phyloP scores from a whole-genome alignment of 1,140 invertebrate species.

The Cryptotermes secundus region DNA sequence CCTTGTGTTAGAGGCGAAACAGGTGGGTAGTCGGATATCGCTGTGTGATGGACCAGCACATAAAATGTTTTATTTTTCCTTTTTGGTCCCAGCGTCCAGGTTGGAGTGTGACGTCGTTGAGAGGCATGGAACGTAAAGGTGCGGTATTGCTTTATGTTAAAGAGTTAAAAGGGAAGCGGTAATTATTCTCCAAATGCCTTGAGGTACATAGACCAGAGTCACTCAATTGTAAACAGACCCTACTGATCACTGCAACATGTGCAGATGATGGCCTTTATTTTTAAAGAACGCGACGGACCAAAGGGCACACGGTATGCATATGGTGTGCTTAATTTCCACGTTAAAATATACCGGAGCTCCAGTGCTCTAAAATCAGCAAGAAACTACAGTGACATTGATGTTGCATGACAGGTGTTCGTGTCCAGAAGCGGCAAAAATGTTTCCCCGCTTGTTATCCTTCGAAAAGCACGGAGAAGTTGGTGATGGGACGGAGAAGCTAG shows the following conservation, averaged over 20 bases:
- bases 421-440: no score
- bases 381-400: no score
- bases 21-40: not conserved
- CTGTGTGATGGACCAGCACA: not conserved
- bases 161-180: not conserved
- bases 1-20: not conserved
- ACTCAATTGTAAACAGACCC: not conserved
- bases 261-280: not conserved
- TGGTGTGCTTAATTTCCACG: no score
- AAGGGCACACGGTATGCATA: no score
- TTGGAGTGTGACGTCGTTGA: not conserved
- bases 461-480: no score
- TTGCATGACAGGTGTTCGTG: no score
- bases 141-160: constrained; percentile 4
- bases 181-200: constrained; percentile 3
- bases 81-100: not conserved
- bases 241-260: not conserved
- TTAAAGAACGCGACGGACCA: not conserved
- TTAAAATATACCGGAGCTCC: no score
- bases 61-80: not conserved
- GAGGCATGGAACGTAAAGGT: not conserved
- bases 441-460: no score
- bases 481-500: no score
- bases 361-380: no score
- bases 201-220: not conserved